Conservation (phyloP, 2,888 invertebrate genomes). For the Dicranocentrus wangi region DNA sequence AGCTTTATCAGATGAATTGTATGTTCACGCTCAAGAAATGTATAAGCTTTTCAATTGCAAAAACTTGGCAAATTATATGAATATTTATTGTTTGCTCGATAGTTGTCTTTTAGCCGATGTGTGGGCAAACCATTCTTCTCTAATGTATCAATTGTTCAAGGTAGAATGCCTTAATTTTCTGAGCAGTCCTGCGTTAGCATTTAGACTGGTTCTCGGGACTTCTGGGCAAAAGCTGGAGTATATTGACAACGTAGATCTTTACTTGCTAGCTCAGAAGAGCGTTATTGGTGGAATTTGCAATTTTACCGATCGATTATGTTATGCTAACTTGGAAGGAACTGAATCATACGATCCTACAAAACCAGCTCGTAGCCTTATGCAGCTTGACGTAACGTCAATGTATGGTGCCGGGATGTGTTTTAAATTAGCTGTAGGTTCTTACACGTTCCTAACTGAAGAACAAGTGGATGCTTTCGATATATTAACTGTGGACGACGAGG, state of each 20-base stretch:
- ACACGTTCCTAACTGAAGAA: background rate
- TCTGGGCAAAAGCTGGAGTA: slow-evolving; percentile 16
- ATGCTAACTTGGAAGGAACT: background rate
- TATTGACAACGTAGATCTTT: background rate
- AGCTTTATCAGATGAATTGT: background rate
- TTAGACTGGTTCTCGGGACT: background rate
- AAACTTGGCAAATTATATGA: background rate
- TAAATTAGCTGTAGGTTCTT: background rate
- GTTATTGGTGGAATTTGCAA: slow-evolving; percentile 7
- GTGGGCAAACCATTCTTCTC: background rate
- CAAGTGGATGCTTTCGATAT: slow-evolving; percentile 14
- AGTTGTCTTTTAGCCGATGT: background rate
- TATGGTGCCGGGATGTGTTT: background rate
- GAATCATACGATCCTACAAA: background rate
- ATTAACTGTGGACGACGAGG: background rate
- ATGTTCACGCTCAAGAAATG: background rate
- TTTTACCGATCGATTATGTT: background rate
- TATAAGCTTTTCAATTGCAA: background rate
- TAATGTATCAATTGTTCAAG: background rate
- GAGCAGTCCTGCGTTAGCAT: background rate
- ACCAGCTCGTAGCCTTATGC: background rate
- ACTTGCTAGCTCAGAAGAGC: background rate
- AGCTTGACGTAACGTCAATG: background rate
- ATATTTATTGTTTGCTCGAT: background rate
- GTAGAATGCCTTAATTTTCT: background rate